Conservation (phyloP, 2,113 vertebrate genomes). For the Centrocercus urophasianus region DNA sequence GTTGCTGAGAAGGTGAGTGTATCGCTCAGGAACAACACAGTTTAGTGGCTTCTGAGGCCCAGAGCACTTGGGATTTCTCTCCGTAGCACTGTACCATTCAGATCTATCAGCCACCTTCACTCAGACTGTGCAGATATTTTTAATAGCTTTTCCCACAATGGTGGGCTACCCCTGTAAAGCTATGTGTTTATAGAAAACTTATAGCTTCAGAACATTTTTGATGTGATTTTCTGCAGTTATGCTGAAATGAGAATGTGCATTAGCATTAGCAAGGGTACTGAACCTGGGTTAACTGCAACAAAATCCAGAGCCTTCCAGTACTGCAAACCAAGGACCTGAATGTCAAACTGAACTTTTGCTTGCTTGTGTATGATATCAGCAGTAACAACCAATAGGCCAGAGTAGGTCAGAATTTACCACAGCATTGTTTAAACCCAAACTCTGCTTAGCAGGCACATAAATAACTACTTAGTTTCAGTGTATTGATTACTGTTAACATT, state of each 20-base stretch:
- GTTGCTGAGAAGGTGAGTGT: neutral
- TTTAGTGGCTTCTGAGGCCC: neutral
- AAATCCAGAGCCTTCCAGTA: neutral
- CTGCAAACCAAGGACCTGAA: neutral
- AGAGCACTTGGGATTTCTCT: neutral
- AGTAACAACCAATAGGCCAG: neutral
- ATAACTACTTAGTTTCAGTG: neutral
- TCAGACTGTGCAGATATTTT: neutral
- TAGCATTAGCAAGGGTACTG: neutral
- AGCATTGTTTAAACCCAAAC: fast-evolving
- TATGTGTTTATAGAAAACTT: neutral
- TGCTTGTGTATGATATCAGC: neutral
- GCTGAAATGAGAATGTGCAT: neutral
- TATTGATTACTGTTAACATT: neutral
- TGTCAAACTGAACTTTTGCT: neutral
- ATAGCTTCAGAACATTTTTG: neutral
- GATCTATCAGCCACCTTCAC: neutral
- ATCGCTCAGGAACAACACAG: neutral
- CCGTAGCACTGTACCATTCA: neutral
- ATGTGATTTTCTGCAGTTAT: neutral
- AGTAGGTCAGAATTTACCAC: neutral
- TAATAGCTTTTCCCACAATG: neutral
- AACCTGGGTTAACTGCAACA: neutral
- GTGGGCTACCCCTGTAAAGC: neutral
- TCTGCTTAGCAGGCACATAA: neutral